These are phyloP conservation scores for Brachionus koreanus DNA, from an alignment of 1,140 invertebrate genomes.

Conservation along the genomic window DNA sequence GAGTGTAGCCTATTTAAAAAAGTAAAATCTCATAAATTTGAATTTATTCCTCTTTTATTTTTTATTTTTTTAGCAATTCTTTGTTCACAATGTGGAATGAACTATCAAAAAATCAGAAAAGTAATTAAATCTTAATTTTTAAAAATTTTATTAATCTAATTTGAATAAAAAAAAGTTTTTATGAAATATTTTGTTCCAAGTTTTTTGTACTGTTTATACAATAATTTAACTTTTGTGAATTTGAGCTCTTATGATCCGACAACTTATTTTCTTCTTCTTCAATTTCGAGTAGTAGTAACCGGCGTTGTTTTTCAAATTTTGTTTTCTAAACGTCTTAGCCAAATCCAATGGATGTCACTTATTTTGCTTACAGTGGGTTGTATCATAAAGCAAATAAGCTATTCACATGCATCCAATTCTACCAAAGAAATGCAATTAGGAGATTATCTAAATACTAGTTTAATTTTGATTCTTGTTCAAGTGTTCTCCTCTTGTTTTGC, in stretches of 20 bases:
- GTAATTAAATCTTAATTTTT: slow-evolving; percentile 45
- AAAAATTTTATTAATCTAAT: neutral
- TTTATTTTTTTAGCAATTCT: neutral
- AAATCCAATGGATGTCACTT: slow-evolving; percentile 82
- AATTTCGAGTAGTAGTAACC: slow-evolving; percentile 84
- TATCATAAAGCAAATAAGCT: slow-evolving; percentile 79
- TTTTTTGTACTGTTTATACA: slow-evolving; percentile 85
- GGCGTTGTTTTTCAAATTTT: slow-evolving; percentile 84
- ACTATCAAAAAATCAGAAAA: slow-evolving; percentile 20
- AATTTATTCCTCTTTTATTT: neutral
- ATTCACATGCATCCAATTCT: slow-evolving; percentile 54
- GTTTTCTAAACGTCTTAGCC: slow-evolving; percentile 77
- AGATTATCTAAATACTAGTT: neutral
- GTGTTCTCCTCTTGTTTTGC: slow-evolving; percentile 86
- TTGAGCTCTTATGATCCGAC: slow-evolving; percentile 85
- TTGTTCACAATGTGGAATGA: neutral
- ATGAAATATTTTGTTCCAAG: slow-evolving; percentile 84
- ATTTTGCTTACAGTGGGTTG: slow-evolving; percentile 80
- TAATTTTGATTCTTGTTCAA: slow-evolving; percentile 64
- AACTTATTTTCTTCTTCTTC: slow-evolving; percentile 85
- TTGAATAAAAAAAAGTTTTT: slow-evolving; percentile 66
- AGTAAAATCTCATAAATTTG: slow-evolving; percentile 50
- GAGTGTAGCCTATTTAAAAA: slow-evolving; percentile 64
- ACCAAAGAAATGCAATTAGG: neutral
- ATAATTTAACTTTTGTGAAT: slow-evolving; percentile 88